These are phyloP conservation scores for Nycticorax nycticorax DNA, from an alignment of 2,113 vertebrate genomes.

Conservation along the genomic window DNA sequence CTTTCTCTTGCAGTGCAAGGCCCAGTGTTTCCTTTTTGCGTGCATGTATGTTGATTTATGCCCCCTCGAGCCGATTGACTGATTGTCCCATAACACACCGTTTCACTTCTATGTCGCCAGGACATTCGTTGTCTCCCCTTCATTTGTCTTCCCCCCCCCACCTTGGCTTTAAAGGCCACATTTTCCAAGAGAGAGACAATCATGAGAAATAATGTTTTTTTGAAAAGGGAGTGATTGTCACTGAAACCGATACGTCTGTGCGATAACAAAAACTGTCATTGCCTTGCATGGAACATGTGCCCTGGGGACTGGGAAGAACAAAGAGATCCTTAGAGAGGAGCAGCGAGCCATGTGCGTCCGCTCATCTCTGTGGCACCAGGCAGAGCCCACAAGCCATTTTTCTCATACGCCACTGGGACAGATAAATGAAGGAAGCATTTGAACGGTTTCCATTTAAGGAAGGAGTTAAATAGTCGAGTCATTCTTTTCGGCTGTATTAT, in stretches of 20 bases:
- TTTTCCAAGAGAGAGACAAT: constrained; percentile 69
- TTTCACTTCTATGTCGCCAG: constrained; percentile 55
- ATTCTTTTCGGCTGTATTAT: constrained; percentile 45
- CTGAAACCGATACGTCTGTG: constrained; percentile 74
- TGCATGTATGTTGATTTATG: background rate
- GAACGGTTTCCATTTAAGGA: constrained; percentile 51
- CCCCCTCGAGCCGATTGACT: background rate
- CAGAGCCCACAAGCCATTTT: constrained; percentile 75
- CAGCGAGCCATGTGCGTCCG: constrained; percentile 41
- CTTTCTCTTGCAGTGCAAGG: background rate
- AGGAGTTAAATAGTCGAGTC: constrained; percentile 58
- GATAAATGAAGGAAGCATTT: constrained; percentile 71
- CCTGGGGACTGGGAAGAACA: constrained; percentile 72
- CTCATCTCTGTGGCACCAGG: constrained; percentile 77
- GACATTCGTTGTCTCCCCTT: constrained; percentile 49
- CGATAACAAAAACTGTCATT: constrained; percentile 80
- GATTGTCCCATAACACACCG: constrained; percentile 21
- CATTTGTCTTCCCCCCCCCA: background rate
- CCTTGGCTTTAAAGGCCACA: constrained; percentile 45
- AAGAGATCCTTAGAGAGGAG: constrained; percentile 75
- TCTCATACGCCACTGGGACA: constrained; percentile 66
- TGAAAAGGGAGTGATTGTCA: constrained; percentile 70
- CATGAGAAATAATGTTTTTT: constrained; percentile 71
- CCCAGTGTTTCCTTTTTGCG: background rate
- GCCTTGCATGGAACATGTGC: constrained; percentile 70